Evolutionary conservation across 2,888 invertebrate genomes (phyloP), one percentile per base, ranked within the genome.

Genomic region (Cheilosia grossa): DNA sequence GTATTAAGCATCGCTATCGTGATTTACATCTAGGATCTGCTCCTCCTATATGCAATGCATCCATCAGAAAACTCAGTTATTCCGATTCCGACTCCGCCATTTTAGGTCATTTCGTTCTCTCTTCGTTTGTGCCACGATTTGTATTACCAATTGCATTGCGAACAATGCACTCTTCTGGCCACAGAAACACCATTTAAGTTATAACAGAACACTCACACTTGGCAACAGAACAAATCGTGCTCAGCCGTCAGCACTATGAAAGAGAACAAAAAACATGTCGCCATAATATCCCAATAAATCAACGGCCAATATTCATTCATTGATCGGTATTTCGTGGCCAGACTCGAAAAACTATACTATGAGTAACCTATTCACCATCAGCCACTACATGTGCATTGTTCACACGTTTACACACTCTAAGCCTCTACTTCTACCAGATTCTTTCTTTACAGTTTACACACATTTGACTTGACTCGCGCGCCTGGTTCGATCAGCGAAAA

Each of bases 261-360:
- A 21, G 10, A 51, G 13, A 24, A 24, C 24, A 72, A 30, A 54
- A 53, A 66, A 30, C 17, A 47, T 49, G 61, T 82, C 72, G 53
- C 53, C 59, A 77, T 66, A 49, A 72, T 42, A 17, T 77, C 53
- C 54, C 66, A 59, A 78, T 82, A 82, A 78, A 82, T 82, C 82
- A 72, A 67, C 72, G 30, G 66, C 53, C 42, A 61, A 77, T 77
- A 77, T 82, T 77, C 70, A 66, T 77, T 70, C 77, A 53, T 77
- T 64, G 77, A 77, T 82, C 64, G 69, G 64, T 37, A 72, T 72
- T 82, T 82, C 70, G 77, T 82, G 58, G 75, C 75, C 27, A 81
- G 69, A 70, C 75, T 75, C 42, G 42, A 24, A 37, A 69, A 49
- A 33, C 70, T 64, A 82, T 70, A 51, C 47, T 47, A 80, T 82